Evolutionary conservation across 2,888 invertebrate species (phyloP), one percentile per base, ranked within the genome.

Genomic region (Antitype chi): DNA sequence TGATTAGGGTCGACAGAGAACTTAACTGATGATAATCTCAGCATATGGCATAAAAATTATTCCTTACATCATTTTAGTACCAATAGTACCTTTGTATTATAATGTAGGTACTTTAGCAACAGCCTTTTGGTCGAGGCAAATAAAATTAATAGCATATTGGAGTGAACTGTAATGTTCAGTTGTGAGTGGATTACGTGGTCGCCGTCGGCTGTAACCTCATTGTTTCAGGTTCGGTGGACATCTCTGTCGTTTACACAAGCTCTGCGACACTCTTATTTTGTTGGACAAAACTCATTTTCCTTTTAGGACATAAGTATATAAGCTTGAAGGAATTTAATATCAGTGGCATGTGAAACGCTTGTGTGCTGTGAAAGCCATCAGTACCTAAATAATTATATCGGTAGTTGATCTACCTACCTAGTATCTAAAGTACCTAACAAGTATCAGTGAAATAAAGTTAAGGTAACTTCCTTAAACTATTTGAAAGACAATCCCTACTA

Each of bases 171-270:
- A 73, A 71, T 66, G 28, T 70, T 63, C 60, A 32, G 25, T 59
- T 73, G 71, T 71, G 59, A 70, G 66, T 70, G 62, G 68, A 78
- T 86, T 78, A 86, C 74, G 76, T 76, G 70, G 68, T 62, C 23
- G 62, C 43, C 32, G 57, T 60, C 49, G 62, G 73, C 62, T 73
- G 55, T 71, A 75, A 62, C 57, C 77, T 69, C 60, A 77, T 85
- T 77, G 74, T 81, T 80, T 74, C 76, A 74, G 74, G 70, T 76
- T 74, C 78, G 80, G 49, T 69, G 60, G 78, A 66, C 77, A 80
- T 76, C 81, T 81, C 84, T 86, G 78, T 43, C 57, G 68, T 59
- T 80, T 78, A 78, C 76, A 75, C 23, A 70, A 59, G 52, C 73
- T 72, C n/a, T 17, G 76, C 71, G 60, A 76, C 67, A 78, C 55